These are phyloP conservation scores for Xanthostigma xanthostigma DNA, from an alignment of 2,888 invertebrate genomes.

Conservation along the genomic window DNA sequence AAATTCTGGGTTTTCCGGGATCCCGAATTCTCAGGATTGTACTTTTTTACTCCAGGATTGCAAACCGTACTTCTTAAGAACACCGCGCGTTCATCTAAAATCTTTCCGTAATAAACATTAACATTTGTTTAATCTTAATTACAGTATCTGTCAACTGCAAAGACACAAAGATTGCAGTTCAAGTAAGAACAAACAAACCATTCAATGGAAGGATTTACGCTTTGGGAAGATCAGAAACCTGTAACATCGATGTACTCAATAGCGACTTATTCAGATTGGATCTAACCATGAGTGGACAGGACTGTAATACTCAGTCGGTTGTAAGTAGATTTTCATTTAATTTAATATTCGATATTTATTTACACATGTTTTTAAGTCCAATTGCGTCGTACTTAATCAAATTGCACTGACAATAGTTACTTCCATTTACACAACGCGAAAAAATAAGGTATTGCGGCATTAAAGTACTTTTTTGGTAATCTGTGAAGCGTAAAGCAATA, in stretches of 20 bases:
- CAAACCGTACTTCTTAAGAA: too few relatives aligned
- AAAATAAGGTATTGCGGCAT: too few relatives aligned
- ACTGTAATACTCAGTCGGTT: constrained; percentile 90
- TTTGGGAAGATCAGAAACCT: constrained; percentile 83
- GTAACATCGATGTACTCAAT: constrained; percentile 86
- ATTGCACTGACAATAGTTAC: too few relatives aligned
- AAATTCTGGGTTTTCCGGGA: too few relatives aligned
- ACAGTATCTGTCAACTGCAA: constrained; percentile 87
- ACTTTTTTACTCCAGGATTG: too few relatives aligned
- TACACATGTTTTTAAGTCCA: not conserved
- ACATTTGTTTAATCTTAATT: constrained; percentile 17
- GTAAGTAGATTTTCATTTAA: constrained; percentile 38
- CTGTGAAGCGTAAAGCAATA: too few relatives aligned
- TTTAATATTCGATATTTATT: constrained; percentile 3
- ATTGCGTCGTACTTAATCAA: too few relatives aligned
- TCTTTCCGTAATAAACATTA: constrained; percentile 7
- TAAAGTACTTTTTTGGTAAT: too few relatives aligned
- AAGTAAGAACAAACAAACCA: constrained; percentile 83
- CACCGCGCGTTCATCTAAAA: not conserved
- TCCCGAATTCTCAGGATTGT: too few relatives aligned
- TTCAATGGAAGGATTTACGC: constrained; percentile 93
- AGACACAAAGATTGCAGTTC: constrained; percentile 84
- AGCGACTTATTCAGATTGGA: constrained; percentile 85
- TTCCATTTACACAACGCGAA: too few relatives aligned
- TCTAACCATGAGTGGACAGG: constrained; percentile 84